Percentiles rank a stretch among this genome's conserved stretches.
Conservation (phyloP, 2,113 vertebrate genomes). For the Raja brachyura region DNA sequence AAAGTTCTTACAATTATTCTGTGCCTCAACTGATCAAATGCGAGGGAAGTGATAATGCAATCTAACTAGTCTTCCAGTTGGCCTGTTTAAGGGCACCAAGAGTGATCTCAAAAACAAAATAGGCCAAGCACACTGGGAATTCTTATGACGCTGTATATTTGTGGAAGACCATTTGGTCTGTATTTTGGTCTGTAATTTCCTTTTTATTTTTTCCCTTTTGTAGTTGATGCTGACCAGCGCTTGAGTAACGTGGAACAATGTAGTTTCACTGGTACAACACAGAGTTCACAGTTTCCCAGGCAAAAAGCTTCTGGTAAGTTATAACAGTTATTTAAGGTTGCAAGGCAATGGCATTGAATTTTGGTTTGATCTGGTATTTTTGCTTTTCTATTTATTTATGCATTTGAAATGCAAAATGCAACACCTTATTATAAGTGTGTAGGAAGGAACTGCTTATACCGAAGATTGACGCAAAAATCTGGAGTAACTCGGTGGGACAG, state of each 20-base stretch:
- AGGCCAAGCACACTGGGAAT: neutral
- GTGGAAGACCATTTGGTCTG: neutral
- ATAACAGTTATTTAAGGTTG: neutral
- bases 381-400: neutral
- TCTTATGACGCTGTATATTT: neutral
- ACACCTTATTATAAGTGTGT: neutral
- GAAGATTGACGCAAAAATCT: too few relatives aligned
- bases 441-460: too few relatives aligned
- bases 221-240: neutral
- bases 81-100: too few relatives aligned
- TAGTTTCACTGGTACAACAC: too few relatives aligned
- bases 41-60: neutral
- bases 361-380: neutral
- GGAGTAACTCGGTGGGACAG: too few relatives aligned
- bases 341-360: neutral
- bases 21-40: neutral
- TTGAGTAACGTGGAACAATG: neutral
- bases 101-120: too few relatives aligned
- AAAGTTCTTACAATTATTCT: neutral
- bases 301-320: neutral
- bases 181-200: neutral
- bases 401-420: neutral
- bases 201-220: neutral
- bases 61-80: neutral
- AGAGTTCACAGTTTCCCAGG: neutral